Conservation (phyloP, 2,113 vertebrate genomes). For the Hiodon alosoides region DNA sequence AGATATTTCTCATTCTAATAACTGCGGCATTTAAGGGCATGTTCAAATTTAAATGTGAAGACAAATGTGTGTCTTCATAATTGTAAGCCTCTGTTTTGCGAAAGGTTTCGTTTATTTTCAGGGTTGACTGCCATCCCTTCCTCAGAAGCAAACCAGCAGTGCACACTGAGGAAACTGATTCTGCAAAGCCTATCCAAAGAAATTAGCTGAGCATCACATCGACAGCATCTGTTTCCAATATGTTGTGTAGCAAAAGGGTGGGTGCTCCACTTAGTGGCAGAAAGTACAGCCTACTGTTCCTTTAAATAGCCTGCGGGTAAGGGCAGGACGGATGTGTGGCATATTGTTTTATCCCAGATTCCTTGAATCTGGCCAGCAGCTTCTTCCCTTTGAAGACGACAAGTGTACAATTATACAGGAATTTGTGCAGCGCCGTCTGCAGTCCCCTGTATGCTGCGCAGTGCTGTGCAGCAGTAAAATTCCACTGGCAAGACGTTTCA, state of each 20-base stretch:
- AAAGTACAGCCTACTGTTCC: conserved; percentile 76
- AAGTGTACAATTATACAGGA: conserved; percentile 73
- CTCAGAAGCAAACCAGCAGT: conserved; percentile 59
- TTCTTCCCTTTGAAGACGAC: conserved; percentile 61
- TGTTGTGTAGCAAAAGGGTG: conserved; percentile 71
- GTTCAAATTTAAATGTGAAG: too few species aligned
- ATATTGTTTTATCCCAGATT: conserved; percentile 64
- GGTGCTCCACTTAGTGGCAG: conserved; percentile 67
- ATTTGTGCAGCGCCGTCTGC: conserved; percentile 61
- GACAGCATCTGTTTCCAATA: conserved; percentile 77
- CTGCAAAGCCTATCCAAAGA: conserved; percentile 59
- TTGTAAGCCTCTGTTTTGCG: too few species aligned
- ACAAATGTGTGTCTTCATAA: too few species aligned
- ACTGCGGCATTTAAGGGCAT: too few species aligned
- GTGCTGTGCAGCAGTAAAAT: background rate
- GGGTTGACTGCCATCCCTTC: too few species aligned
- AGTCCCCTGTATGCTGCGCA: conserved; percentile 26
- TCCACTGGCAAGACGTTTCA: background rate
- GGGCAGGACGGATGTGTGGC: conserved; percentile 65
- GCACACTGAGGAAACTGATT: conserved; percentile 11
- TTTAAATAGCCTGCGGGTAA: conserved; percentile 73
- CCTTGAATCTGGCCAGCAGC: conserved; percentile 64
- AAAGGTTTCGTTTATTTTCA: too few species aligned
- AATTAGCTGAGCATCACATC: conserved; percentile 70
- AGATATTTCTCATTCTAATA: too few species aligned